Base-by-base conservation (phyloP, 1,140 invertebrate genomes). In the Sarcophaga peregrina region DNA sequence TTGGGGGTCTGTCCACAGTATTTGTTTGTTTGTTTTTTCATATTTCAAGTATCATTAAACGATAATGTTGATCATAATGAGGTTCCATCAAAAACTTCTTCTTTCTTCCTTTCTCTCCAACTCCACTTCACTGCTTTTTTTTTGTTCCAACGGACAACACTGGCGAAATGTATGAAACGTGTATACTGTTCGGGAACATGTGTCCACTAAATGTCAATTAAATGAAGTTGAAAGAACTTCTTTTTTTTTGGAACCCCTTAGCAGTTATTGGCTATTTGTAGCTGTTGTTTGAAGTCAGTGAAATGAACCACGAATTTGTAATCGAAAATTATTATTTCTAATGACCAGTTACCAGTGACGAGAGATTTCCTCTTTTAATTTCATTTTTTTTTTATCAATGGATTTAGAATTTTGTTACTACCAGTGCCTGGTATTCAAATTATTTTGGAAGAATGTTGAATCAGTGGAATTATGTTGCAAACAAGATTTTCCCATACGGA, bases 31-130 rank as follows among this genome's bases (percentile, higher is more conserved):
- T 58, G 3, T 13, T 58, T 10, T 20, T 68, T 9, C 20, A 68
- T 68, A 20, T 25, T 68, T 68, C 62, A 68, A 68, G 62, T 68
- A 68, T 68, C 62, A 68, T 68, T 68, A 68, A 20, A 68, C 62
- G n/a, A 68, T 68, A 68, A 68, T 68, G 62, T 68, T 68, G 62
- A 68, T 68, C 62, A 68, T 68, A 68, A 68, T 68, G 62, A 68
- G 62, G 62, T 68, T 68, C 62, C 62, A 68, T 68, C 62, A 68
- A 68, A 37, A 37, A 68, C 62, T 68, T 68, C 62, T 68, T 0
- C 25, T 37, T 37, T 37, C 25, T 37, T 37, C 25, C 4, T 4
- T 37, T 1, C 25, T 2, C 1, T 37, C 25, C 25, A 58, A 58
- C 54, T 15, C 15, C 3, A 58, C 25, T 37, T 37, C 25, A 37